These are phyloP conservation scores for Flexamia atlantica DNA, from an alignment of 2,888 invertebrate genomes.

Conservation along the genomic window DNA sequence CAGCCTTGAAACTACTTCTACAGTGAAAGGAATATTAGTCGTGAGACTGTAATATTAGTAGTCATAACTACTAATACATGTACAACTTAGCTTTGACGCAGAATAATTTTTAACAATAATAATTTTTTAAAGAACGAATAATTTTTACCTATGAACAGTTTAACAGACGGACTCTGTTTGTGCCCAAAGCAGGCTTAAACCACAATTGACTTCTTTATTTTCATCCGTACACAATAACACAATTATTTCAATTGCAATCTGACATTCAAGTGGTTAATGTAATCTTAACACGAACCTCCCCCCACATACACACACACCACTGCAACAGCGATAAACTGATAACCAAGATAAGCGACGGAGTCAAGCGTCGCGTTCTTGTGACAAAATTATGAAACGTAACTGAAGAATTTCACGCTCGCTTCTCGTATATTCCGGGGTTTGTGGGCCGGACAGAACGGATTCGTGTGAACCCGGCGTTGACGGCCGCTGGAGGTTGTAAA, in stretches of 20 bases:
- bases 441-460: constrained; percentile 14
- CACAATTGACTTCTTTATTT: not conserved
- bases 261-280: not conserved
- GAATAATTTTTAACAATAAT: too few species aligned
- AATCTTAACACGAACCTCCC: not conserved
- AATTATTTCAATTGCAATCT: not conserved
- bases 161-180: too few species aligned
- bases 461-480: not conserved
- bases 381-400: constrained; percentile 38
- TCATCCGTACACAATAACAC: not conserved
- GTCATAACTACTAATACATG: too few species aligned
- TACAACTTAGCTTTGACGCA: too few species aligned
- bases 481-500: not conserved
- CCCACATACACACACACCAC: not conserved
- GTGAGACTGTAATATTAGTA: too few species aligned
- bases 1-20: too few species aligned
- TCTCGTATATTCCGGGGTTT: constrained; percentile 28
- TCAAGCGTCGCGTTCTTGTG: not conserved
- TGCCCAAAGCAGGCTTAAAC: too few species aligned
- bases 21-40: too few species aligned
- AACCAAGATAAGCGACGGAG: not conserved
- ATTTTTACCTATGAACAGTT: too few species aligned
- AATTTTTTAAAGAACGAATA: too few species aligned
- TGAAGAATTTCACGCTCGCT: constrained; percentile 30
- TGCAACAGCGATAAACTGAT: constrained; percentile 1